A percentile compares a stretch with the other conserved stretches of the same genome.
Conservation (phyloP, 2,113 vertebrate species). For the Motacilla alba region DNA sequence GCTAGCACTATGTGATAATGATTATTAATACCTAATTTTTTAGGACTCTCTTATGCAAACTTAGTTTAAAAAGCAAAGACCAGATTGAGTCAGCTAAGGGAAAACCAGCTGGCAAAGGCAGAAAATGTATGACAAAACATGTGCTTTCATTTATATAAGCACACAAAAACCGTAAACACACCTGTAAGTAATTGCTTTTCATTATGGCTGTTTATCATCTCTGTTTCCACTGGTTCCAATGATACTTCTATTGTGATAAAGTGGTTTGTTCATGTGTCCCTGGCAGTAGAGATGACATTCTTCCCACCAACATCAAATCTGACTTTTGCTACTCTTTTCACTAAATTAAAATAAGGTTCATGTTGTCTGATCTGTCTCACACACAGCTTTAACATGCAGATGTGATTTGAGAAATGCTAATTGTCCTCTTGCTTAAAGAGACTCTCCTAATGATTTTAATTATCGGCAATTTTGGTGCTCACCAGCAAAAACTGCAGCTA, state of each 20-base stretch:
- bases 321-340: neutral
- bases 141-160: constrained; percentile 12
- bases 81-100: neutral
- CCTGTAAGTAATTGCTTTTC: constrained; percentile 13
- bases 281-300: neutral
- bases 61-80: neutral
- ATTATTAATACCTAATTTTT: neutral
- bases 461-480: neutral
- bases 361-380: neutral
- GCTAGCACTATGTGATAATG: neutral
- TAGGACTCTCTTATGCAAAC: neutral
- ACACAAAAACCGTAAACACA: constrained; percentile 17
- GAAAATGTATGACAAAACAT: neutral
- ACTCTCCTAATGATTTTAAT: neutral
- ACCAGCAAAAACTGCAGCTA: neutral
- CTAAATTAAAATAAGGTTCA: neutral
- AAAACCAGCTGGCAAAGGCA: neutral
- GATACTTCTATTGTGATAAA: neutral
- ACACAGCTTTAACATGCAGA: neutral
- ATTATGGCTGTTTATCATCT: neutral
- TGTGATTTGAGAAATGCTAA: neutral
- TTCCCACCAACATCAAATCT: neutral
- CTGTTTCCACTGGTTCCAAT: neutral
- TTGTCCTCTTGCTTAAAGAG: neutral
- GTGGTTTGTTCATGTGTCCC: neutral